Evolutionary conservation across 2,888 invertebrate species (phyloP).

Genomic region (Eupithecia pulchellata): DNA sequence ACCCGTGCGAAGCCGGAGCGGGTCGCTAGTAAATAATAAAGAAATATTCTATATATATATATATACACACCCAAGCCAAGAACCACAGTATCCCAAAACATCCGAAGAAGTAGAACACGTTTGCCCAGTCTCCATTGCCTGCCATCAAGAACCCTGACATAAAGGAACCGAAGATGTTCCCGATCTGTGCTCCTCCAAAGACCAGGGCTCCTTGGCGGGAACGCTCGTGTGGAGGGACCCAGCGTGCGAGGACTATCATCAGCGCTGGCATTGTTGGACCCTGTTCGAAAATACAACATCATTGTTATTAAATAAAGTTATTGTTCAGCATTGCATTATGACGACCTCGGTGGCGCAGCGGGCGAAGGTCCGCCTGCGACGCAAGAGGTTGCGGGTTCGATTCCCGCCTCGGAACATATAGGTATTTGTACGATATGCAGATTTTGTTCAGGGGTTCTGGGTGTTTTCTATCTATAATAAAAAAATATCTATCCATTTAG

Average conservation of each 20-base stretch:
- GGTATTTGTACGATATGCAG: too few relatives aligned
- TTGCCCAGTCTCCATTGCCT: constrained; percentile 82
- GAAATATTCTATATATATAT: too few relatives aligned
- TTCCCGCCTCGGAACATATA: too few relatives aligned
- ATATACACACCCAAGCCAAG: constrained; percentile 74
- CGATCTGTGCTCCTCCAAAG: constrained; percentile 86
- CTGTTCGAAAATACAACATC: constrained; percentile 61
- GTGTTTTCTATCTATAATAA: too few relatives aligned
- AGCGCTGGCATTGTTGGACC: constrained; percentile 91
- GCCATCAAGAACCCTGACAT: constrained; percentile 84
- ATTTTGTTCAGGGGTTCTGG: too few relatives aligned
- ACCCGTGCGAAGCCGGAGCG: too few relatives aligned
- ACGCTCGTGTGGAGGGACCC: constrained; percentile 87
- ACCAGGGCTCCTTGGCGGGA: constrained; percentile 86
- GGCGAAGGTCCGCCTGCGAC: too few relatives aligned
- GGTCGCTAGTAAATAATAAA: too few relatives aligned
- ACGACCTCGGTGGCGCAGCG: too few relatives aligned
- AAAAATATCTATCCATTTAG: too few relatives aligned
- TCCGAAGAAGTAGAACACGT: constrained; percentile 87
- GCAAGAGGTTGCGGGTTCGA: too few relatives aligned
- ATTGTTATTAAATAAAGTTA: neutral
- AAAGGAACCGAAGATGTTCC: constrained; percentile 85
- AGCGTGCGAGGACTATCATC: constrained; percentile 86
- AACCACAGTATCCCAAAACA: constrained; percentile 85
- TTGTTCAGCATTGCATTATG: too few relatives aligned